Conservation (phyloP, 2,113 vertebrate species). For the Carettochelys insculpta region DNA sequence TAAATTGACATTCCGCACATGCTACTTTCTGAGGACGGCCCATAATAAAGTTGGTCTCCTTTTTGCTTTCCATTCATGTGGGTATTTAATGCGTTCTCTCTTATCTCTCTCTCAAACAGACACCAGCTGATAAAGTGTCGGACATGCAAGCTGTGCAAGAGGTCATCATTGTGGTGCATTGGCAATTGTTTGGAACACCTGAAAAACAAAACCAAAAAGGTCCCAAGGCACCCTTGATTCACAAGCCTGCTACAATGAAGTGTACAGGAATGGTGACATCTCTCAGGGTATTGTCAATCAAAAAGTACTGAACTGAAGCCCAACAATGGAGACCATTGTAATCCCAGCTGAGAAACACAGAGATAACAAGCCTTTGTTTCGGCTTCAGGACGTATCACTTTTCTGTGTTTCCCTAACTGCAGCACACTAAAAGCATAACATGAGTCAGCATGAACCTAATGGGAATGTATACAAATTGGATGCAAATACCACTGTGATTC, state of each 20-base stretch:
- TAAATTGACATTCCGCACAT: slow-evolving; percentile 92
- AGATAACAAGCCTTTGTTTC: slow-evolving; percentile 78
- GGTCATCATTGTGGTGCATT: slow-evolving; percentile 63
- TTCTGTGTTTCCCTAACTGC: slow-evolving; percentile 72
- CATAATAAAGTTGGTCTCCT: slow-evolving; percentile 78
- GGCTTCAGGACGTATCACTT: slow-evolving; percentile 66
- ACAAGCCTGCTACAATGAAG: slow-evolving; percentile 67
- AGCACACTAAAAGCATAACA: slow-evolving; percentile 74
- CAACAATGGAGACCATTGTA: slow-evolving; percentile 76
- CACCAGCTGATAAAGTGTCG: slow-evolving; percentile 70
- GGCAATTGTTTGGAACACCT: slow-evolving; percentile 76
- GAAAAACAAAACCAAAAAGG: slow-evolving; percentile 41
- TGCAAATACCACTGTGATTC: slow-evolving; percentile 72
- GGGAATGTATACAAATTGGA: slow-evolving; percentile 77
- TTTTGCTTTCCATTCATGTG: slow-evolving; percentile 64
- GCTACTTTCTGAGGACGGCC: slow-evolving; percentile 78
- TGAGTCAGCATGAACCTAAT: slow-evolving; percentile 51
- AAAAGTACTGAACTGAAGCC: slow-evolving; percentile 64
- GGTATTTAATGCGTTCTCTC: slow-evolving; percentile 66
- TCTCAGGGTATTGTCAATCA: slow-evolving; percentile 89
- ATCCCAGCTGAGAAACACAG: slow-evolving; percentile 72
- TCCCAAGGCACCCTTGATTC: slow-evolving; percentile 50
- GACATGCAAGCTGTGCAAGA: slow-evolving; percentile 64
- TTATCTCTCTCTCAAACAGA: slow-evolving; percentile 58
- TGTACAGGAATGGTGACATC: slow-evolving; percentile 79